phyloP scores from a whole-genome alignment of 2,797 vertebrate species.

The Alcedo quadribrachys region DNA sequence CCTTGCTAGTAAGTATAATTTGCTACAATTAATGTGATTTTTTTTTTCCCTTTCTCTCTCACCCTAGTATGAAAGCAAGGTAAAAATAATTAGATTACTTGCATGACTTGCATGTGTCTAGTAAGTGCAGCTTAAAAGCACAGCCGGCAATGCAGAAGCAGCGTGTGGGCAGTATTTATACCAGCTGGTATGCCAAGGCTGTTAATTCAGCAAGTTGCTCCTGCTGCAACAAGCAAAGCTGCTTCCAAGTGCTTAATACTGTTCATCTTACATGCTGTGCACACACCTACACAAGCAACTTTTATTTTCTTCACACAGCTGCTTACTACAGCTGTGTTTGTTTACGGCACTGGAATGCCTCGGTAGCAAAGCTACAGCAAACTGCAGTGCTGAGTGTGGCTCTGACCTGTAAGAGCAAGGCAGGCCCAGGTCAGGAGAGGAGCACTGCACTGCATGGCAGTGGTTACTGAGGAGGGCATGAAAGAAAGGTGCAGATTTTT shows the following conservation, averaged over 20 bases:
- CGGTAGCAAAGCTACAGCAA: background rate
- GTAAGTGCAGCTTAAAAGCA: constrained; percentile 49
- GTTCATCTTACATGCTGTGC: background rate
- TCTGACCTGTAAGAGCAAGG: background rate
- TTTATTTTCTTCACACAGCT: constrained; percentile 11
- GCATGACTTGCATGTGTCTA: constrained; percentile 81
- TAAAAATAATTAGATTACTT: constrained; percentile 80
- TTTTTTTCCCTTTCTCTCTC: background rate
- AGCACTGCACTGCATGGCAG: background rate
- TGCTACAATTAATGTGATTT: constrained; percentile 42
- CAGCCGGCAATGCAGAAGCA: constrained; percentile 11
- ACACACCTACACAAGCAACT: constrained; percentile 7
- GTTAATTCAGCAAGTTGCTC: background rate
- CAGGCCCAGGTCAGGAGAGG: background rate
- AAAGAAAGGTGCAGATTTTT: background rate
- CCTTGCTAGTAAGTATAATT: background rate
- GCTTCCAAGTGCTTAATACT: constrained; percentile 41
- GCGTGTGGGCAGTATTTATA: background rate
- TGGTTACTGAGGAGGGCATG: background rate
- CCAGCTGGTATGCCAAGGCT: constrained; percentile 24
- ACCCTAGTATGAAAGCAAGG: constrained; percentile 90
- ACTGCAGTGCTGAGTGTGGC: background rate
- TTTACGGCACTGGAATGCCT: background rate
- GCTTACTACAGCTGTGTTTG: constrained; percentile 7
- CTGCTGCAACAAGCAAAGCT: constrained; percentile 28